Base-by-base conservation (phyloP, 2,888 invertebrate species). In the Lycophotia porphyrea region DNA sequence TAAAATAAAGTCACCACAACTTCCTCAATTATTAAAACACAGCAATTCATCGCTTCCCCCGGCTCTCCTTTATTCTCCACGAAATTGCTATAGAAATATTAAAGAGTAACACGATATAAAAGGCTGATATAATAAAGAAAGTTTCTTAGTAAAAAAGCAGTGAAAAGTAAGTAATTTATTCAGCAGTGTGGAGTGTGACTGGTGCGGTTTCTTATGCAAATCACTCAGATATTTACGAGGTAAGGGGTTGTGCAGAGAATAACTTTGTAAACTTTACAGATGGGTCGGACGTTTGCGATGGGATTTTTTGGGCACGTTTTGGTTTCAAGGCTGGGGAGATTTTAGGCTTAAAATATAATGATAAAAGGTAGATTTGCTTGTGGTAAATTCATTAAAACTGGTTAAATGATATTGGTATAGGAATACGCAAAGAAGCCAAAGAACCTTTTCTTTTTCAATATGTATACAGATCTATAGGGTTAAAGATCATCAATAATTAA, bases 201-300 rank as follows among this genome's bases (percentile, higher is more conserved):
- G 91, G 91, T 90, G 87, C 89, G 93, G 92, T 94, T 94, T 94
- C 94, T 94, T 94, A 95, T 95, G 95, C 94, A 94, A 95, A 95
- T 94, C 91, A 90, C 90, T 86, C 84, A 88, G 91, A 92, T 94
- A 94, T 95, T 95, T 95, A 95, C 93, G 93, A 93, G 87, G 86
- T 64, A 85, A 90, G 93, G 94, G 93, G 92, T 90, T 91, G 90
- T 84, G 63, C 91, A 91, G 76, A 91, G 93, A 94, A 77, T 88
- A 92, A 90, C 85, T 89, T 88, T 77, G 82, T 86, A 84, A 89
- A 89, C 84, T 88, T 84, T 83, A 80, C 82, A 92, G 92, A 91
- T 75, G 81, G 75, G 87, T 66, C 74, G 81, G 76, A 75, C 69
- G 63, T 68, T 79, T 80, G 67, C 8, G 21, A 13, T 15, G 42